Conservation (phyloP, 2,797 vertebrate genomes). For the Phrynocephalus vlangalii region DNA sequence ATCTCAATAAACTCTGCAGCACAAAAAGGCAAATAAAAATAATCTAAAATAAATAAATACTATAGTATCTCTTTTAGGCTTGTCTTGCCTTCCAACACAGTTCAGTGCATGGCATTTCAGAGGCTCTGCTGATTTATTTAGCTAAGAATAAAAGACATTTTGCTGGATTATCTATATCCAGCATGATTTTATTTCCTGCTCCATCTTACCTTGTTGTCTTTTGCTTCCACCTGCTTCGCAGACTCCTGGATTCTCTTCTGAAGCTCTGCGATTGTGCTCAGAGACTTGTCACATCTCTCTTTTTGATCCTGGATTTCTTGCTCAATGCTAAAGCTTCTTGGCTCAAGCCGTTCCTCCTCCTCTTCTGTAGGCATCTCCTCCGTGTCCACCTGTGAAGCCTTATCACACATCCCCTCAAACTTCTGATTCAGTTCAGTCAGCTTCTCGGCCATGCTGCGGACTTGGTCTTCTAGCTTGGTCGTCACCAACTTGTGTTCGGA, state of each 20-base stretch:
- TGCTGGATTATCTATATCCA: neutral
- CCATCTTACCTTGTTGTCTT: slow-evolving; percentile 92
- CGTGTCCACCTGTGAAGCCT: slow-evolving; percentile 78
- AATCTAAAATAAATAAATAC: no score
- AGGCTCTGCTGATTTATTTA: neutral
- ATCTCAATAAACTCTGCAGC: no score
- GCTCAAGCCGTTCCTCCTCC: slow-evolving; percentile 83
- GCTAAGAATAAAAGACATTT: no score
- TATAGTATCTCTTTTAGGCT: neutral
- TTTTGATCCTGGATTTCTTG: slow-evolving; percentile 92
- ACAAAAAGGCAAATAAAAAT: no score
- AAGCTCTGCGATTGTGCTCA: slow-evolving; percentile 88
- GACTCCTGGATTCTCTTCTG: slow-evolving; percentile 93
- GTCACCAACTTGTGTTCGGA: slow-evolving; percentile 82
- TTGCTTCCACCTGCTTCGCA: slow-evolving; percentile 91
- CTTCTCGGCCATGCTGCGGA: slow-evolving; percentile 75
- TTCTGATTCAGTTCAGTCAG: slow-evolving; percentile 77
- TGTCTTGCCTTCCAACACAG: neutral
- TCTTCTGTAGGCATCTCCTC: slow-evolving; percentile 78
- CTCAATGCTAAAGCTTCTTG: slow-evolving; percentile 84
- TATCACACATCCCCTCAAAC: slow-evolving; percentile 80
- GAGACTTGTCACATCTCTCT: slow-evolving; percentile 87
- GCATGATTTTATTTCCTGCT: fast-evolving
- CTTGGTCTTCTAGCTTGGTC: slow-evolving; percentile 83
- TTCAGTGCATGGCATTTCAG: neutral